Conservation (phyloP, 2,113 vertebrate genomes). For the Perca flavescens region DNA sequence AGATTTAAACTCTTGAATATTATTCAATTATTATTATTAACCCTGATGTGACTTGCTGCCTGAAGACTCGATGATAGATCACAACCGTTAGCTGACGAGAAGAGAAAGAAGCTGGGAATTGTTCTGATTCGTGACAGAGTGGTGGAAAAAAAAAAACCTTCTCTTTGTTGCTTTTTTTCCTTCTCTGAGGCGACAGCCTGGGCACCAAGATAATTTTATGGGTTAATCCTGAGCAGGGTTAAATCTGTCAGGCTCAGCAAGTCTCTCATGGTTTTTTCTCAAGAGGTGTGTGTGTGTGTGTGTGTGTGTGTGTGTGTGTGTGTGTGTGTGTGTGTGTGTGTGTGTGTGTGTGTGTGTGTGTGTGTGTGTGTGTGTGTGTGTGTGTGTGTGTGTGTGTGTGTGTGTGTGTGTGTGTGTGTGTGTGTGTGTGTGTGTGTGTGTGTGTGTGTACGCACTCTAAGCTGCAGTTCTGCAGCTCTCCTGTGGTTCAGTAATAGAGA, state of each 20-base stretch:
- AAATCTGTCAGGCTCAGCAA: conserved; percentile 71
- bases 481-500: conserved; percentile 60
- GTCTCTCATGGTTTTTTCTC: conserved; percentile 69
- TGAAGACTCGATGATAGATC: conserved; percentile 30
- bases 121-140: background rate
- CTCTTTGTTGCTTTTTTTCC: conserved; percentile 3
- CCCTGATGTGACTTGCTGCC: conserved; percentile 67
- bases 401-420: conserved; percentile 19
- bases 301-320: conserved; percentile 16
- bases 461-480: conserved; percentile 63
- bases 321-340: background rate
- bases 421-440: conserved; percentile 18
- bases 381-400: conserved; percentile 18
- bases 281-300: conserved; percentile 54
- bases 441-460: conserved; percentile 40
- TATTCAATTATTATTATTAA: conserved; percentile 49
- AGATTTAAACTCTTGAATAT: conserved; percentile 33
- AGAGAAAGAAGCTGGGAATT: conserved; percentile 15
- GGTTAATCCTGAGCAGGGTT: conserved; percentile 71
- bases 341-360: conserved; percentile 18
- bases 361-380: conserved; percentile 18
- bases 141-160: background rate
- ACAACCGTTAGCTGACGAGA: conserved; percentile 26
- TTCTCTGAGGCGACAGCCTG: conserved; percentile 52
- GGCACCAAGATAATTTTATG: conserved; percentile 67